Evolutionary conservation across 2,797 vertebrate genomes (phyloP).

Genomic region (Notamacropus eugenii): DNA sequence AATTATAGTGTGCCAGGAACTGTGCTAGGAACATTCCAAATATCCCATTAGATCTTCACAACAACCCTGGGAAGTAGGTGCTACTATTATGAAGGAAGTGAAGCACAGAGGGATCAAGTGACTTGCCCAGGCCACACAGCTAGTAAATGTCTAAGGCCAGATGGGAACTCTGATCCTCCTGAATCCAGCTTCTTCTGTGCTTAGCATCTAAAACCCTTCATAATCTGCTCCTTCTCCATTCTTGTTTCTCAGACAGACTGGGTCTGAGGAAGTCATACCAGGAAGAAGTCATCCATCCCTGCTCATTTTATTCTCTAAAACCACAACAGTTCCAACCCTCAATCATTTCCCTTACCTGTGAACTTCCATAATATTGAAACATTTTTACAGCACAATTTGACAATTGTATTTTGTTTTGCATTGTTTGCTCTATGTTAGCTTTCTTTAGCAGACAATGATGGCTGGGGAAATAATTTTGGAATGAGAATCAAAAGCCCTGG

Average conservation of each 20-base stretch:
- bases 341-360: not conserved
- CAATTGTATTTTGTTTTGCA: not conserved
- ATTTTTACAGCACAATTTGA: not conserved
- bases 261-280: not conserved
- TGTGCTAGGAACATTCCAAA: not conserved
- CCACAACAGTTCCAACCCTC: not conserved
- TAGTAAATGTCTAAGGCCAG: not conserved
- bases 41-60: not conserved
- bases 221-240: not conserved
- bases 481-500: not conserved
- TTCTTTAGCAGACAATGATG: not conserved
- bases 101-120: not conserved
- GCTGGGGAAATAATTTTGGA: rapidly evolving
- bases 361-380: not conserved
- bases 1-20: not conserved
- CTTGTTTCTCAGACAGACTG: not conserved
- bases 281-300: not conserved
- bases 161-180: not conserved
- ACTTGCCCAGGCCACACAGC: not conserved
- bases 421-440: not conserved
- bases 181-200: not conserved
- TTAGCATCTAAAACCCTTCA: not conserved
- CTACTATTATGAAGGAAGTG: not conserved
- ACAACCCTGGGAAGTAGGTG: not conserved
- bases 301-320: not conserved